Conservation (phyloP, 2,113 vertebrate genomes). For the Tringa solitaria region DNA sequence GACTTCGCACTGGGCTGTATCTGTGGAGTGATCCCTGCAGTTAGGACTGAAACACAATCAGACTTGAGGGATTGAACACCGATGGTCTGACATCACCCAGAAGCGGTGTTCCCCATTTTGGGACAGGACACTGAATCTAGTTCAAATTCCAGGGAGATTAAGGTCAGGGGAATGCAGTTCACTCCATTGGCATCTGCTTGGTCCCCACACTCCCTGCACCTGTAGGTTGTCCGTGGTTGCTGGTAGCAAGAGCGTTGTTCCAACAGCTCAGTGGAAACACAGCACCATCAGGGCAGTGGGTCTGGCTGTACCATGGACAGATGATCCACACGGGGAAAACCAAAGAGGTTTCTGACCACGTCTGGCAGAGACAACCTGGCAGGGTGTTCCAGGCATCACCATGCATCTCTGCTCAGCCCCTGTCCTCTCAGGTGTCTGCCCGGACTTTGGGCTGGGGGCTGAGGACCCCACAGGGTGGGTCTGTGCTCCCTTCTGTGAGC, state of each 20-base stretch:
- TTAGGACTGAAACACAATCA: not conserved
- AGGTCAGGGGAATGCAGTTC: not conserved
- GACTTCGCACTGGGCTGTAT: not conserved
- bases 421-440: not conserved
- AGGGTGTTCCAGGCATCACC: not conserved
- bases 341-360: not conserved
- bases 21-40: not conserved
- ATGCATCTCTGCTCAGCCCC: not conserved
- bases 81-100: not conserved
- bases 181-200: not conserved
- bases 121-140: not conserved
- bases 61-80: not conserved
- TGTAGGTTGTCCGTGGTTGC: not conserved
- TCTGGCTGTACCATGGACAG: not conserved
- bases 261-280: not conserved
- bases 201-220: not conserved
- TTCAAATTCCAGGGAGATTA: constrained; percentile 49
- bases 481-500: not conserved
- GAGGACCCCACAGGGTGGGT: rapidly evolving
- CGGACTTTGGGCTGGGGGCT: not conserved
- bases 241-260: not conserved
- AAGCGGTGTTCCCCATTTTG: not conserved
- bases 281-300: not conserved
- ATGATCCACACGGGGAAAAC: not conserved
- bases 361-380: not conserved